Base-by-base conservation (phyloP, 2,888 invertebrate species). In the Unio pictorum region DNA sequence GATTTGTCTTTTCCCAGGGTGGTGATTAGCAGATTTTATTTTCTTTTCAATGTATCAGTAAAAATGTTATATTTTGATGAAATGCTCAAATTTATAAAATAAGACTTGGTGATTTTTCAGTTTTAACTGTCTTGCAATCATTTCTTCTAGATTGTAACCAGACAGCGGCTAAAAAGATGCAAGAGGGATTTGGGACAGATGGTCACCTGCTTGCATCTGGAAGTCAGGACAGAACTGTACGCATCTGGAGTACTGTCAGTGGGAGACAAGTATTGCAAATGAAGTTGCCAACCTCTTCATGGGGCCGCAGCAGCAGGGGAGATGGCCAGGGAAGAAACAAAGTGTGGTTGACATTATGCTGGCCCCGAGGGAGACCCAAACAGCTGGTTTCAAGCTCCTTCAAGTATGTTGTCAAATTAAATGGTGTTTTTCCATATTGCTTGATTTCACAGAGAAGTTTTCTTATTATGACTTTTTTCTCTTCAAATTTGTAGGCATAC, bases 201-300 rank as follows among this genome's bases (percentile, higher is more conserved):
- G 84, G 83, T 30, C 82, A 92, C 89, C 89, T 95, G 34, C 90
- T 95, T 74, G 95, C 94, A 56, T 93, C 94, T 63, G 92, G 94
- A 58, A 93, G 93, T 64, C 93, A 92, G 90, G 93, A 93, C 87
- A 93, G 93, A 84, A 91, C 91, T 80, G 84, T 87, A 68, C 79
- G 87, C 66, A 76, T 89, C 8, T 90, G 89, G 89, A 84, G 83
- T 69, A 77, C 81, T 6, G 69, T 68, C 18, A 81, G 78, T 30
- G 87, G 87, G 23, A 82, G 82, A 71, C 83, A 82, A 59, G 67
- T 87, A 1, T 45, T 67, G 7, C 61, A 76, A 54, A 65, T 84
- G 63, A 86, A 83, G 55, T 63, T 87, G 7, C 88, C 86, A 0
- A 76, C 76, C 61, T 68, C 74, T 59, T 62, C 75, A n/a, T 75